Evolutionary conservation across 2,797 vertebrate species (phyloP).

Genomic region (Rhincodon typus): DNA sequence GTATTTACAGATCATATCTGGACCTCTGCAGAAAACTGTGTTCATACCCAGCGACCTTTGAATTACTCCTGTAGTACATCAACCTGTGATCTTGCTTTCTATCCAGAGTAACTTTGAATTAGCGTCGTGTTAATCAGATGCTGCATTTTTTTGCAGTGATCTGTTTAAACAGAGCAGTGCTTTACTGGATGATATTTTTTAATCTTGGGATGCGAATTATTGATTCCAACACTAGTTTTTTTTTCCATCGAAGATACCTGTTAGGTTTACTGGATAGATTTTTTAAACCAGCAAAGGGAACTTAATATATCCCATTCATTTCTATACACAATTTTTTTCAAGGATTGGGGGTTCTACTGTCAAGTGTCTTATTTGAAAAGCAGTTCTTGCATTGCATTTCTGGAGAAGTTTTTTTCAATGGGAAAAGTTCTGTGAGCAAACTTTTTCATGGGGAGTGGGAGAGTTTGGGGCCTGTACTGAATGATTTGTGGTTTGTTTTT

Average conservation of each 20-base stretch:
- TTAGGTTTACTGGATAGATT: neutral
- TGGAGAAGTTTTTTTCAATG: neutral
- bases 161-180: neutral
- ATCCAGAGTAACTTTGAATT: neutral
- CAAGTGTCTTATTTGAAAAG: neutral
- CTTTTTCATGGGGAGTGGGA: neutral
- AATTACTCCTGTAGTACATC: neutral
- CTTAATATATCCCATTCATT: neutral
- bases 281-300: neutral
- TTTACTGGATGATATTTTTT: neutral
- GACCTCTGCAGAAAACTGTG: slow-evolving; percentile 2
- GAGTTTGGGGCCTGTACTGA: neutral
- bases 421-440: neutral
- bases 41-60: neutral
- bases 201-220: neutral
- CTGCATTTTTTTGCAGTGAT: neutral
- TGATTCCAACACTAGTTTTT: neutral
- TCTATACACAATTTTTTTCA: neutral
- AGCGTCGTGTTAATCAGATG: neutral
- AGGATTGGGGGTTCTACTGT: neutral
- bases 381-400: neutral
- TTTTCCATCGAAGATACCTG: neutral
- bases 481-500: neutral
- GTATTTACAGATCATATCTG: neutral
- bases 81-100: neutral